These are phyloP conservation scores for Montipora cactus DNA, from an alignment of 64 coral and sea anemone genomes.

Conservation along the genomic window DNA sequence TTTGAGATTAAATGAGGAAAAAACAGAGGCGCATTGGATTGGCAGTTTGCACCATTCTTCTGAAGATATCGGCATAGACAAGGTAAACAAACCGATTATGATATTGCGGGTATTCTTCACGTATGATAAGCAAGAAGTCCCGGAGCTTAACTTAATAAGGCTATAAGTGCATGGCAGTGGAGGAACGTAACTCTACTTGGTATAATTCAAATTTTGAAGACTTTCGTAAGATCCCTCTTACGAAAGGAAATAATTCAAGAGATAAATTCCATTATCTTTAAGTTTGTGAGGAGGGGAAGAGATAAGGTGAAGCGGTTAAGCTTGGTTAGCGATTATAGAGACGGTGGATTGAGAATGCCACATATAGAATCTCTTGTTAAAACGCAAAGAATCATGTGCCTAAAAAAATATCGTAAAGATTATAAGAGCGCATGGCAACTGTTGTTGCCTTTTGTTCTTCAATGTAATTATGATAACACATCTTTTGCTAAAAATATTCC, in stretches of 20 bases:
- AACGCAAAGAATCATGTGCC: no score
- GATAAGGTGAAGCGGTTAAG: background rate
- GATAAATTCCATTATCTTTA: background rate
- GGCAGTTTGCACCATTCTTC: background rate
- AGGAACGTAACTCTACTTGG: background rate
- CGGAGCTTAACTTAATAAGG: no score
- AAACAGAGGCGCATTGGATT: background rate
- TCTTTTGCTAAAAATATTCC: no score
- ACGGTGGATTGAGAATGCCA: no score
- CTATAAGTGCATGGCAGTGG: background rate
- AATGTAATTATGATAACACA: no score
- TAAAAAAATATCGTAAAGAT: no score
- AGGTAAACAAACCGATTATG: background rate
- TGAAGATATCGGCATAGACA: background rate
- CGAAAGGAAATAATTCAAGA: background rate
- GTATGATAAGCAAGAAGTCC: no score
- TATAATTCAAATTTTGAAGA: background rate
- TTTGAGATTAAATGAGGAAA: conserved; percentile 9
- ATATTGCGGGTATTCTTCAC: background rate
- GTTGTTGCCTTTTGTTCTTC: no score
- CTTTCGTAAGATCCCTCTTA: background rate
- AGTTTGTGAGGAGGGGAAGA: background rate
- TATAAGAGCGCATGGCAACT: no score
- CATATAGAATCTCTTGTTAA: no score
- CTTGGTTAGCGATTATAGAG: no score